Evolutionary conservation across 2,797 vertebrate species (phyloP), one percentile per base, ranked within the genome.

Genomic region (Neosilurus hyrtlii): DNA sequence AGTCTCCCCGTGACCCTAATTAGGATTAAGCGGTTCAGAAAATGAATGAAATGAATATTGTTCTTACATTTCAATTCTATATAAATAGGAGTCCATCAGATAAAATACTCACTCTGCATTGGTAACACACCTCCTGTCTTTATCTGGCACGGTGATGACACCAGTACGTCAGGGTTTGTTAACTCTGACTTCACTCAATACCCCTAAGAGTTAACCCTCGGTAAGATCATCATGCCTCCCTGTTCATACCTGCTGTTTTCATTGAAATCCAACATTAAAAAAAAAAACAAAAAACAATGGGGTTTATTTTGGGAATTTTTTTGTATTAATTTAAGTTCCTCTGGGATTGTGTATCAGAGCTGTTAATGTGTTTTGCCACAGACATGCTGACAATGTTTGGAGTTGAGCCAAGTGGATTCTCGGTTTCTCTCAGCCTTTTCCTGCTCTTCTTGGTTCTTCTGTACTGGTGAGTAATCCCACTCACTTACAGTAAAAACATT

Each of bases 391-490:
- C 84, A 37, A 12, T 80, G 0, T 88, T 91, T 67, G 77, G 86
- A 79, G 22, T 79, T 0, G 86, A 91, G n/a, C 30, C 76, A 67
- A 89, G 89, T 57, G 88, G 90, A 18, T 51, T 54, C 18, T 83
- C 90, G 0, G 63, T 94, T 52, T 89, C 93, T 0, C 22, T 95
- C 52, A 66, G 88, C 59, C 90, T 95, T 79, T 85, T 92, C 37
- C 15, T 94, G n/a, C n/a, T 93, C 75, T 94, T 94, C 73, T 77
- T 91, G 74, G 57, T 70, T 57, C 90, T 92, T 49, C 90, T 95
- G 9, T 95, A 93, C 89, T 94, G 94, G 94, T 95, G 81, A 91
- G 91, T 89, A 24, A 49, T 79, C 37, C 14, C 14, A 49, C 62
- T 8, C 24, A 52, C 7, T 65, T 49, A 18, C 8, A 62, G 56